Evolutionary conservation across 1,140 invertebrate genomes (phyloP).

Genomic region (Drosophila tropicalis): DNA sequence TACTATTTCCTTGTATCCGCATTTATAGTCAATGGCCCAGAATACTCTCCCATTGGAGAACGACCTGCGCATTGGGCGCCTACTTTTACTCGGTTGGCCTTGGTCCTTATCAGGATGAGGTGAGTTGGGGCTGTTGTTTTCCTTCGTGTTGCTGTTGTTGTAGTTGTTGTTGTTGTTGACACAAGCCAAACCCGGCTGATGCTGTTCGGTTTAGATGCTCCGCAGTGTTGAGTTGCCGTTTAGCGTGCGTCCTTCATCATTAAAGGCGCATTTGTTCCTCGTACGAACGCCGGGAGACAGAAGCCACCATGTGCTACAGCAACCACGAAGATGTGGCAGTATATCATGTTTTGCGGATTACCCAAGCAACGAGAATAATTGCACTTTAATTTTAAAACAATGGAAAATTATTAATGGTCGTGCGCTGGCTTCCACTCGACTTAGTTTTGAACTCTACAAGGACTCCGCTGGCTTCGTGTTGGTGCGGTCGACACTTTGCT

Average conservation of each 20-base stretch:
- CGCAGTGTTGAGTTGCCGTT: constrained; percentile 51
- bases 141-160: not conserved
- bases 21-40: constrained; percentile 20
- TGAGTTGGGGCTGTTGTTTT: not conserved
- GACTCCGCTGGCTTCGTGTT: not conserved
- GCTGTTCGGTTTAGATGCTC: constrained; percentile 19
- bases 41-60: constrained; percentile 29
- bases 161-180: constrained; percentile 10
- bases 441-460: constrained; percentile 21
- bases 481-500: constrained; percentile 17
- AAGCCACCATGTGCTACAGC: constrained; percentile 33
- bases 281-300: constrained; percentile 26
- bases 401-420: constrained; percentile 70
- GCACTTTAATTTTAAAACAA: constrained; percentile 72
- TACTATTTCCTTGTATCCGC: constrained; percentile 28
- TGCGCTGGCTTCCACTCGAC: constrained; percentile 40
- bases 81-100: constrained; percentile 20
- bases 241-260: constrained; percentile 66
- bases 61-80: constrained; percentile 55
- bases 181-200: constrained; percentile 15
- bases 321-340: constrained; percentile 44
- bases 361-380: constrained; percentile 68
- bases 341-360: constrained; percentile 72
- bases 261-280: constrained; percentile 62
- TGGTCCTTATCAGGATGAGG: constrained; percentile 19